A percentile compares a stretch with the other conserved stretches of the same genome.
phyloP scores from a whole-genome alignment of 2,888 invertebrate genomes.

The Erpobdella octoculata region DNA sequence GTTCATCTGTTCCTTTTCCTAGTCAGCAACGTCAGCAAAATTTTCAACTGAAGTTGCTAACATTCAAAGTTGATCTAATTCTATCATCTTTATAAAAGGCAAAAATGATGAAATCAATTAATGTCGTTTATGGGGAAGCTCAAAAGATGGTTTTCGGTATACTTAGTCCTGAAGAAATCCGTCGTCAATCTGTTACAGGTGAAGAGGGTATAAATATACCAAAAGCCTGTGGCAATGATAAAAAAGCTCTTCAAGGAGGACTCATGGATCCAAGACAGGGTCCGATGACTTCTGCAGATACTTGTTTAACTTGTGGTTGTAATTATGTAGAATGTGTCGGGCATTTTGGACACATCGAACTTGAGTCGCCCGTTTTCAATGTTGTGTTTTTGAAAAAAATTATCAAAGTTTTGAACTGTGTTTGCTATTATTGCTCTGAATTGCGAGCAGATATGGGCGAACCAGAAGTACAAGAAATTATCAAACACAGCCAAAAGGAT shows the following conservation, averaged over 20 bases:
- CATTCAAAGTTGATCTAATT: too few relatives aligned
- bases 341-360: conserved; percentile 95
- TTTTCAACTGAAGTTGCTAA: too few relatives aligned
- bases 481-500: conserved; percentile 91
- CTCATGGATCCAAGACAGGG: conserved; percentile 99
- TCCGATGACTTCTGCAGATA: conserved; percentile 81
- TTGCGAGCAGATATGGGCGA: conserved; percentile 85
- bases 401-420: conserved; percentile 92
- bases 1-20: too few relatives aligned
- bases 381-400: conserved; percentile 94
- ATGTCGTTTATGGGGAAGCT: too few relatives aligned
- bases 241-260: conserved; percentile 91
- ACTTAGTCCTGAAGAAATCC: not conserved
- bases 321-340: conserved; percentile 98
- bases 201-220: conserved; percentile 92
- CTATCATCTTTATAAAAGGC: too few relatives aligned
- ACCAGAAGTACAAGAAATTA: conserved; percentile 84
- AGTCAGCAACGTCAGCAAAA: too few relatives aligned
- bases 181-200: conserved; percentile 64
- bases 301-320: conserved; percentile 56
- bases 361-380: conserved; percentile 96
- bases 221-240: conserved; percentile 84
- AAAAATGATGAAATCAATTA: too few relatives aligned
- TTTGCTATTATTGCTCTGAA: conserved; percentile 97
- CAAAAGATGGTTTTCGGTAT: too few relatives aligned